Evolutionary conservation across 1,140 invertebrate genomes (phyloP).

Genomic region (Drosophila melanogaster): Release_6_plus_ISO1_MT NC_004354.4:10431501-10432000

Average conservation of each 20-base stretch:
- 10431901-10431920: background rate
- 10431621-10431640: slow-evolving; percentile 1
- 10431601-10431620: slow-evolving; percentile 1
- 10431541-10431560: slow-evolving; percentile 17
- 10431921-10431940: background rate
- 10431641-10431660: background rate
- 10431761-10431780: slow-evolving; percentile 9
- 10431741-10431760: background rate
- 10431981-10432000: background rate
- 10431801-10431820: slow-evolving; percentile 46
- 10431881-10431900: background rate
- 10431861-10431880: slow-evolving; percentile 51
- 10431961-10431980: slow-evolving; percentile 5
- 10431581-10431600: background rate
- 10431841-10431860: background rate
- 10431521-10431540: slow-evolving; percentile 53
- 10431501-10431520: background rate
- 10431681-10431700: slow-evolving; percentile 8
- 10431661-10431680: slow-evolving; percentile 8
- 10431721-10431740: background rate
- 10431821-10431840: background rate
- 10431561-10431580: background rate
- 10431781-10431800: slow-evolving; percentile 22
- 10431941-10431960: slow-evolving; percentile 32
- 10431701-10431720: background rate